Base-by-base conservation (phyloP, 2,888 invertebrate genomes). In the Plagodis pulveraria region DNA sequence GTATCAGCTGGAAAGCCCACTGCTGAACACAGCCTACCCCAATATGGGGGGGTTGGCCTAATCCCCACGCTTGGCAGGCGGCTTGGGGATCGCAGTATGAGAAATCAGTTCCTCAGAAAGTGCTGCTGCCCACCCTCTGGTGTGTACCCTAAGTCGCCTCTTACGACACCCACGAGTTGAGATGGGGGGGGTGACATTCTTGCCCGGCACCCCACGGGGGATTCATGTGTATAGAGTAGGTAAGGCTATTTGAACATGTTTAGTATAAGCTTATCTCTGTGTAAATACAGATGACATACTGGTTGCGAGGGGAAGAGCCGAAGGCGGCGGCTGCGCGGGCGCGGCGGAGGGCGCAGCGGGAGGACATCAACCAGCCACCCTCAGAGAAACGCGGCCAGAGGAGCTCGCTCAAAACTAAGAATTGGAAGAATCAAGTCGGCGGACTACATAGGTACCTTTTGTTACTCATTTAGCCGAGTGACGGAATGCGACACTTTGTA, bases 221-320 rank as follows among this genome's bases (percentile, higher is more conserved):
- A 22, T 22, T 22, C 22, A 4, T 22, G 22, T 22, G 22, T 22
- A 22, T 22, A 22, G 22, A 22, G 22, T 4, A 22, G 22, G 22
- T 22, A 22, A 1, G 22, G 4, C 22, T 22, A 22, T 22, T 2
- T 22, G 4, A 22, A 45, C 46, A 52, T 52, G 36, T 47, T 35
- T 35, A 7, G 2, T 8, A 0, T 9, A 38, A 38, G n/a, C 5
- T 10, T 41, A n/a, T 41, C 42, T 35, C 33, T 46, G 9, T 45
- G 9, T 41, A 11, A 35, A 8, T 36, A 4, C 45, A 67, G 67
- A 86, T 95, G 65, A 98, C 98, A 1, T 97, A 96, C 83, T 98
- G 97, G 97, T 85, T 98, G 42, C 86, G 95, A 6, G 97, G 97
- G 0, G 97, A 97, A 80, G 95, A 96, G 58, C 90, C 94, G 0